Evolutionary conservation across 2,797 vertebrate species (phyloP).

Genomic region (Channa striata): DNA sequence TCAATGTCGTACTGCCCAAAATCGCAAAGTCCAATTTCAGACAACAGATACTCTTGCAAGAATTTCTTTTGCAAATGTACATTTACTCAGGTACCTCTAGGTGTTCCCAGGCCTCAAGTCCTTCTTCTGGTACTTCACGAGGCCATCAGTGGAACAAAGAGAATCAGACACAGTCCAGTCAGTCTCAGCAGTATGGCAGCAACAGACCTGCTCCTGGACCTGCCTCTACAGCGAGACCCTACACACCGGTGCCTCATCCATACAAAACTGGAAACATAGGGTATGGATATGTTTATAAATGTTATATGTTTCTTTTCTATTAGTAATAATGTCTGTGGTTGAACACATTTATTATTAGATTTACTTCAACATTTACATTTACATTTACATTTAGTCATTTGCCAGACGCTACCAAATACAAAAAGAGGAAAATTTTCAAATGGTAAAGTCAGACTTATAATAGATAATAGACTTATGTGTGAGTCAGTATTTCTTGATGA

Average conservation of each 20-base stretch:
- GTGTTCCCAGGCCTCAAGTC: conserved; percentile 44
- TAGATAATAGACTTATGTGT: no score
- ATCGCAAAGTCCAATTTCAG: background rate
- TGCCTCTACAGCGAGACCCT: conserved; percentile 46
- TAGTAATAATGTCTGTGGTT: background rate
- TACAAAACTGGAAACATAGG: conserved; percentile 71
- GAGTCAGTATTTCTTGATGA: no score
- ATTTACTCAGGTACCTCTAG: conserved; percentile 64
- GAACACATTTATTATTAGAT: background rate
- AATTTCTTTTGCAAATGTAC: background rate
- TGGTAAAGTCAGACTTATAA: background rate
- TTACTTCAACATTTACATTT: background rate
- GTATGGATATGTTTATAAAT: no score
- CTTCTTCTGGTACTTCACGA: conserved; percentile 46
- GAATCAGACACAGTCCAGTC: conserved; percentile 42
- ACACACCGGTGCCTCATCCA: conserved; percentile 67
- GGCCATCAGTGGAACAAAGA: conserved; percentile 70
- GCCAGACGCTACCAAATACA: no score
- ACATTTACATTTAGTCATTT: no score
- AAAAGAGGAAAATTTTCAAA: background rate
- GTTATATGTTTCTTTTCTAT: background rate
- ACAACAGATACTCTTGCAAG: background rate
- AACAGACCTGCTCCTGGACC: conserved; percentile 65
- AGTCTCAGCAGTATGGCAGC: conserved; percentile 47
- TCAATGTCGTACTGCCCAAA: background rate